phyloP scores from a whole-genome alignment of 1,140 invertebrate genomes.

The Kradibia gibbosae region DNA sequence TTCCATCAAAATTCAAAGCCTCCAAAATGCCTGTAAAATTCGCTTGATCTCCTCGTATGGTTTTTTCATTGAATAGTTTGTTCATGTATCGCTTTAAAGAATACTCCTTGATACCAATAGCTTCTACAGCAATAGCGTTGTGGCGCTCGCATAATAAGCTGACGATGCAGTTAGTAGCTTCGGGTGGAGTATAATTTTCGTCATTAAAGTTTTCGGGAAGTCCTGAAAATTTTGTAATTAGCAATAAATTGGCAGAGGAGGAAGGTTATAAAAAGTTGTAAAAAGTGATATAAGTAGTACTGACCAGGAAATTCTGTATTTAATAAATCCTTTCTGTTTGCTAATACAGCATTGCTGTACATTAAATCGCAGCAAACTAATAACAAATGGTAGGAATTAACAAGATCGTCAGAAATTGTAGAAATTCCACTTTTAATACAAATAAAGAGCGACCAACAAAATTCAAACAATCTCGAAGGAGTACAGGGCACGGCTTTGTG shows the following conservation, averaged over 20 bases:
- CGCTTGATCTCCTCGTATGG: slow-evolving; percentile 77
- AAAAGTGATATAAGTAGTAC: slow-evolving; percentile 26
- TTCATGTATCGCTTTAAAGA: slow-evolving; percentile 86
- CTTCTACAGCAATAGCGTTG: slow-evolving; percentile 87
- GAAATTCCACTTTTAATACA: slow-evolving; percentile 90
- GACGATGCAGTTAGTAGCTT: slow-evolving; percentile 85
- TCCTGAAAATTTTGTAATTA: slow-evolving; percentile 70
- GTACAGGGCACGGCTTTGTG: slow-evolving; percentile 84
- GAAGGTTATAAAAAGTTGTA: slow-evolving; percentile 15
- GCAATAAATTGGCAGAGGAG: slow-evolving; percentile 37
- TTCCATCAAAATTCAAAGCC: slow-evolving; percentile 81
- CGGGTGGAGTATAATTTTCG: slow-evolving; percentile 78
- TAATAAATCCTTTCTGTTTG: slow-evolving; percentile 86
- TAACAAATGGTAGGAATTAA: slow-evolving; percentile 94
- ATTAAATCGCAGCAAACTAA: slow-evolving; percentile 93
- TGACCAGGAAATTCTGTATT: slow-evolving; percentile 88
- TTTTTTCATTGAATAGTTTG: slow-evolving; percentile 85
- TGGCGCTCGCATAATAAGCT: slow-evolving; percentile 87
- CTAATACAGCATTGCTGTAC: slow-evolving; percentile 87
- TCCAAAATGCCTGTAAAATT: slow-evolving; percentile 82
- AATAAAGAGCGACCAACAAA: slow-evolving; percentile 94
- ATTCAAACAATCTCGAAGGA: slow-evolving; percentile 88
- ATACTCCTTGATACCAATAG: slow-evolving; percentile 92
- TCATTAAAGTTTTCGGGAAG: slow-evolving; percentile 82
- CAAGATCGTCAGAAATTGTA: slow-evolving; percentile 90